Evolutionary conservation across 1,140 invertebrate genomes (phyloP).

Genomic region (Heliconius hewitsoni): DNA sequence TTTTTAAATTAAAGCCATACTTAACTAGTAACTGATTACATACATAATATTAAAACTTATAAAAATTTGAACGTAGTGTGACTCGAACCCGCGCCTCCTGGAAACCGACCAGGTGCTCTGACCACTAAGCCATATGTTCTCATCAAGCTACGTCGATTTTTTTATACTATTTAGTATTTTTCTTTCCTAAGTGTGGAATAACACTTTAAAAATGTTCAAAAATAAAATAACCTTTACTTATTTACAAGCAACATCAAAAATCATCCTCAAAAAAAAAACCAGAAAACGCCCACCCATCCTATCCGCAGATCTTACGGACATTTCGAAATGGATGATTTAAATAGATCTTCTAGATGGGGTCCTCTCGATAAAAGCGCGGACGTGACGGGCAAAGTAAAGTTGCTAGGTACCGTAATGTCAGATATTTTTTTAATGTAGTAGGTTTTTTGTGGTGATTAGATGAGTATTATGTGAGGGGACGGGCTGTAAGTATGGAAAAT

Average conservation of each 20-base stretch:
- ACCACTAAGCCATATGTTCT: too few relatives aligned
- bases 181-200: too few relatives aligned
- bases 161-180: too few relatives aligned
- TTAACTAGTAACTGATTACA: too few relatives aligned
- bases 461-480: background rate
- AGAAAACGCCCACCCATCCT: background rate
- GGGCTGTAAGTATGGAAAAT: background rate
- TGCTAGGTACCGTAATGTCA: background rate
- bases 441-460: background rate
- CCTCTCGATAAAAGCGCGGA: slow-evolving; percentile 33
- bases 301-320: slow-evolving; percentile 23
- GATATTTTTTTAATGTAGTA: background rate
- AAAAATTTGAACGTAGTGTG: too few relatives aligned
- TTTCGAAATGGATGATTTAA: slow-evolving; percentile 41
- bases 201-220: too few relatives aligned
- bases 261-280: background rate
- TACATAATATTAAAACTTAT: too few relatives aligned
- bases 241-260: background rate
- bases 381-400: slow-evolving; percentile 35
- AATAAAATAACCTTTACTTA: background rate
- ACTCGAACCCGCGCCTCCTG: too few relatives aligned
- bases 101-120: too few relatives aligned
- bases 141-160: too few relatives aligned
- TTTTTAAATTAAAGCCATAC: too few relatives aligned
- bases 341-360: slow-evolving; percentile 39